Evolutionary conservation across 2,113 vertebrate genomes (phyloP).

Genomic region (Corynorhinus townsendii): DNA sequence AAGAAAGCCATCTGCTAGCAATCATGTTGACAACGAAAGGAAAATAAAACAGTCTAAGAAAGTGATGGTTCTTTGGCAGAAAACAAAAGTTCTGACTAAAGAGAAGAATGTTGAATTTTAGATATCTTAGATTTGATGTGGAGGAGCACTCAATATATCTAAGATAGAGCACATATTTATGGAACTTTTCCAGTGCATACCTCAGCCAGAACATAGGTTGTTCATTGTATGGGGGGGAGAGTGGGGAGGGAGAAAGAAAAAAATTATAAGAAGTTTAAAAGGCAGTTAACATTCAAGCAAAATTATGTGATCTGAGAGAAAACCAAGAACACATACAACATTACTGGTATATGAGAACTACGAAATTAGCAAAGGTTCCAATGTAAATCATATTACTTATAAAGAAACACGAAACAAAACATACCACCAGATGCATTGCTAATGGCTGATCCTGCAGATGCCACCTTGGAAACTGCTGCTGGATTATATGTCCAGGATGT

Average conservation of each 20-base stretch:
- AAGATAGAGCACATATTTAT: not conserved
- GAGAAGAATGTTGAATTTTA: not conserved
- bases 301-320: not conserved
- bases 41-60: slow-evolving; percentile 9
- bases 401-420: slow-evolving; percentile 50
- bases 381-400: not conserved
- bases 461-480: slow-evolving; percentile 97
- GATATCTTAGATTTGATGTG: not conserved
- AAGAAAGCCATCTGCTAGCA: slow-evolving; percentile 36
- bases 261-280: not conserved
- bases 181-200: not conserved
- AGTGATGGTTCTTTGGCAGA: not conserved
- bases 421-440: slow-evolving; percentile 98
- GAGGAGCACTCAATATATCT: not conserved
- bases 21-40: slow-evolving; percentile 18
- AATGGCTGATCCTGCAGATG: slow-evolving; percentile 95
- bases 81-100: slow-evolving; percentile 31
- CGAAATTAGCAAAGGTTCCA: slow-evolving; percentile 21
- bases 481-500: slow-evolving; percentile 99
- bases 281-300: not conserved
- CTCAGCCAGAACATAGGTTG: not conserved
- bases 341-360: not conserved
- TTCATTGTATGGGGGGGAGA: not conserved
- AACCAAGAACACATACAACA: not conserved
- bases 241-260: not conserved